These are phyloP conservation scores for Noturus placidus DNA, from an alignment of 2,113 vertebrate genomes.

Conservation along the genomic window DNA sequence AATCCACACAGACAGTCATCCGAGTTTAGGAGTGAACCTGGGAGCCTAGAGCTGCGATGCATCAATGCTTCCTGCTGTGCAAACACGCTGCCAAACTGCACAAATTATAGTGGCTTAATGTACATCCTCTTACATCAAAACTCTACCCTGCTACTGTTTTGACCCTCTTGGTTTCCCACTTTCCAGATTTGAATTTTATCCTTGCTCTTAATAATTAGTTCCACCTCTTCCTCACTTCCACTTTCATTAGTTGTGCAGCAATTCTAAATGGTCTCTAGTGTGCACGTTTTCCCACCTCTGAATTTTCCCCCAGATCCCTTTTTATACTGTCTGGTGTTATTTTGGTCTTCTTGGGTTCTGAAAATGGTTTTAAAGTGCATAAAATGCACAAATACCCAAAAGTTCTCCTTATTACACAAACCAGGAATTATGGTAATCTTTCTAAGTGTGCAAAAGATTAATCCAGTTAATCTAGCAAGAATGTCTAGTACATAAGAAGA, in stretches of 20 bases:
- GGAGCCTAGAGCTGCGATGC: neutral
- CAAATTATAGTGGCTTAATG: neutral
- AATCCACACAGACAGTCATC: neutral
- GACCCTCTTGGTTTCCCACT: conserved; percentile 1
- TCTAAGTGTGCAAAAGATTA: conserved; percentile 69
- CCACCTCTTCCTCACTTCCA: neutral
- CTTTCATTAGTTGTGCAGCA: neutral
- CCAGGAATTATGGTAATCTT: conserved; percentile 54
- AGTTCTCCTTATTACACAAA: neutral
- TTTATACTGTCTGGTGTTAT: neutral
- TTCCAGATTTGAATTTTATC: neutral
- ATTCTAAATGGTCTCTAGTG: neutral
- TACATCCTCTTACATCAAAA: neutral
- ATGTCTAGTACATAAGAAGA: conserved; percentile 64
- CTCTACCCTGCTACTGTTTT: neutral
- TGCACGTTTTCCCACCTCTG: neutral
- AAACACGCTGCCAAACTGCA: neutral
- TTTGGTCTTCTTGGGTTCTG: neutral
- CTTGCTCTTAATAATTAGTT: neutral
- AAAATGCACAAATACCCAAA: neutral
- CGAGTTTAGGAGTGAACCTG: neutral
- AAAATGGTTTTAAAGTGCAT: conserved; percentile 17
- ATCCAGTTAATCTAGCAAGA: conserved; percentile 63
- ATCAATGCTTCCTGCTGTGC: neutral
- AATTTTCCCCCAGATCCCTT: neutral